Percentiles rank a stretch among this genome's conserved stretches.
Evolutionary conservation across 2,888 invertebrate genomes (phyloP).

Genomic region (Epinotia demarniana): DNA sequence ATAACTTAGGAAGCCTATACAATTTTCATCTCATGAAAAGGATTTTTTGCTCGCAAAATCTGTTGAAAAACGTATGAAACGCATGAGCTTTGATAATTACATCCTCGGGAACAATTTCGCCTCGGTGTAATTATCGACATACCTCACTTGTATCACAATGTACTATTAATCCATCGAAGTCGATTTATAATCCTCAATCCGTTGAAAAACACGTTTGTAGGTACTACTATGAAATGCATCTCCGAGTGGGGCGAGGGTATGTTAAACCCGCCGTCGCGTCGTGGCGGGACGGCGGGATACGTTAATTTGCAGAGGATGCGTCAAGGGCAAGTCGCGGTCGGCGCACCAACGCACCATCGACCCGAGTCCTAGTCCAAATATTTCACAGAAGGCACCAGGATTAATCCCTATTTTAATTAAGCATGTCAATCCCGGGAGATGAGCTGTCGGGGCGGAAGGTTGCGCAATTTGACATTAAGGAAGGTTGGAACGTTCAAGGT

Average conservation of each 20-base stretch:
- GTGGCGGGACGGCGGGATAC: slow-evolving; percentile 57
- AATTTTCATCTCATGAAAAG: no score
- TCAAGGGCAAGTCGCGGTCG: slow-evolving; percentile 77
- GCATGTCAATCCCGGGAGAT: slow-evolving; percentile 63
- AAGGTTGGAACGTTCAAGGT: slow-evolving; percentile 84
- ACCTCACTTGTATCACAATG: no score
- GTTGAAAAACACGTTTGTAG: slow-evolving; percentile 35
- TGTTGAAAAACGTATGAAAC: no score
- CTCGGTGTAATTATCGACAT: no score
- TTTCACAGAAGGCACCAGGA: slow-evolving; percentile 50
- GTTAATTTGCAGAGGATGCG: slow-evolving; percentile 68
- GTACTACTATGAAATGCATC: slow-evolving; percentile 27
- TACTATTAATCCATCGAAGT: slow-evolving; percentile 39
- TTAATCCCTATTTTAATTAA: slow-evolving; percentile 63
- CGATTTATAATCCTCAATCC: slow-evolving; percentile 49
- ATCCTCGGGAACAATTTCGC: no score
- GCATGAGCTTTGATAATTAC: no score
- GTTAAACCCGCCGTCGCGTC: slow-evolving; percentile 63
- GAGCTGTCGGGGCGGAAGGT: slow-evolving; percentile 59
- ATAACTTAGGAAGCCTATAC: no score
- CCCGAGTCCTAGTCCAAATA: slow-evolving; percentile 60
- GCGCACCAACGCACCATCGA: slow-evolving; percentile 69
- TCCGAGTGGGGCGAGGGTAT: slow-evolving; percentile 62
- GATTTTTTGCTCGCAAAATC: no score
- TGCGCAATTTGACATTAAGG: slow-evolving; percentile 78